A percentile compares a stretch with the other conserved stretches of the same genome.
phyloP scores from a whole-genome alignment of 2,888 invertebrate species.

The Ormyrus pomaceus region DNA sequence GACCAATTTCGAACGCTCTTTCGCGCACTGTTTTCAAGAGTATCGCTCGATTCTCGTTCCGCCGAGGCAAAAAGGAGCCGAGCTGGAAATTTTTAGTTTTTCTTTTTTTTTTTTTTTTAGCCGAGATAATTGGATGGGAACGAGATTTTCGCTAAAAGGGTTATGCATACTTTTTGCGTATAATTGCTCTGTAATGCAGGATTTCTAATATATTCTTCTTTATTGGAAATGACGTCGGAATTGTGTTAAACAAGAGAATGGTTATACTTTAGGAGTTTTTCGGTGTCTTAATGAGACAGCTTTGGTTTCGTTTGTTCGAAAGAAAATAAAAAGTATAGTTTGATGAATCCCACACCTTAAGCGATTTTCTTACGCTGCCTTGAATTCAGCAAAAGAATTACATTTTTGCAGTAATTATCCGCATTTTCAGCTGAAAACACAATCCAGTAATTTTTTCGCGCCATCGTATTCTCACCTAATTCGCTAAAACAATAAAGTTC shows the following conservation, averaged over 20 bases:
- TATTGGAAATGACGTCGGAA: too few relatives aligned
- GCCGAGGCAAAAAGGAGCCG: too few relatives aligned
- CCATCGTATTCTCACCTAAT: too few relatives aligned
- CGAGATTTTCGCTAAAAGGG: not conserved
- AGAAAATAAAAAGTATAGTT: slow-evolving; percentile 2
- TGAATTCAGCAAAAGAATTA: slow-evolving; percentile 11
- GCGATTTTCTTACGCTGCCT: slow-evolving; percentile 29
- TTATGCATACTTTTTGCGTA: not conserved
- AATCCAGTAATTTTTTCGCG: too few relatives aligned
- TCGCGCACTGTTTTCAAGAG: not conserved
- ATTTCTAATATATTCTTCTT: too few relatives aligned
- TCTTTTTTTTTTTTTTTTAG: slow-evolving; percentile 9
- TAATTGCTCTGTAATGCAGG: too few relatives aligned
- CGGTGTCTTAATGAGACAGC: too few relatives aligned
- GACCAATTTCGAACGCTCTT: not conserved
- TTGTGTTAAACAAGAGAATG: too few relatives aligned
- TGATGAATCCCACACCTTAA: slow-evolving; percentile 36
- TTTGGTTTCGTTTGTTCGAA: too few relatives aligned
- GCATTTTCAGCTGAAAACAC: not conserved
- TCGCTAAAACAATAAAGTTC: too few relatives aligned
- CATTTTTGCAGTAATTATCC: slow-evolving; percentile 38
- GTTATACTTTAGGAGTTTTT: too few relatives aligned
- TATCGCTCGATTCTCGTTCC: not conserved
- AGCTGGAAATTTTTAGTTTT: not conserved
- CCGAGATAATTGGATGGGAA: slow-evolving; percentile 27